Evolutionary conservation across 2,113 vertebrate species (phyloP).

Genomic region (Quiscalus mexicanus): DNA sequence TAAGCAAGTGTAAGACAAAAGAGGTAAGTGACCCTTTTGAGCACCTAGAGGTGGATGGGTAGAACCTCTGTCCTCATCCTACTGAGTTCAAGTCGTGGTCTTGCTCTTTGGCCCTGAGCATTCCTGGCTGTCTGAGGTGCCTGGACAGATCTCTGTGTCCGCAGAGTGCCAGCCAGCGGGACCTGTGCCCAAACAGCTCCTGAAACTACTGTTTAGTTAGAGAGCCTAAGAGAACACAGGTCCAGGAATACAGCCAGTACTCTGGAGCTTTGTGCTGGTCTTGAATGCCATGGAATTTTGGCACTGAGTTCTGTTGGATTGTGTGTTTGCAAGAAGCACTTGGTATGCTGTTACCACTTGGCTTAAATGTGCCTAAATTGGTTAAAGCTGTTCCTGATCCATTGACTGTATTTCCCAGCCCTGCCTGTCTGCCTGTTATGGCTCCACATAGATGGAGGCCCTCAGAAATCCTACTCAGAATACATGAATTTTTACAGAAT

Average conservation of each 20-base stretch:
- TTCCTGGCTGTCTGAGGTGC: neutral
- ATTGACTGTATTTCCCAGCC: constrained; percentile 10
- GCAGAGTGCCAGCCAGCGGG: neutral
- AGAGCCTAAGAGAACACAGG: neutral
- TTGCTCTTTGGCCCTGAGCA: neutral
- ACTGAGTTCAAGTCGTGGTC: neutral
- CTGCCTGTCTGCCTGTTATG: neutral
- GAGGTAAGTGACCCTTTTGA: neutral
- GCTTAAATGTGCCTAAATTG: constrained; percentile 42
- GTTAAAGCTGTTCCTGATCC: constrained; percentile 61
- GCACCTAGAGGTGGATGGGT: neutral
- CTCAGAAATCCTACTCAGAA: neutral
- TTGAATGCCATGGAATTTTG: constrained; percentile 54
- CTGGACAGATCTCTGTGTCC: neutral
- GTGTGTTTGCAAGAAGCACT: constrained; percentile 38
- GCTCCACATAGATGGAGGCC: neutral
- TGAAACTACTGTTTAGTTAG: neutral
- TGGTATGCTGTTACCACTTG: constrained; percentile 44
- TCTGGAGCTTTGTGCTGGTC: neutral
- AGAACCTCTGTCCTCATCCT: neutral
- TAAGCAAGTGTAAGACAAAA: neutral
- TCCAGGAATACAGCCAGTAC: neutral
- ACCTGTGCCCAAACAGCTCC: neutral
- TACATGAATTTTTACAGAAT: neutral
- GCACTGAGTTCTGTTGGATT: neutral